These are phyloP conservation scores for Orestias chungarensis DNA, from an alignment of 2,797 vertebrate species.

Conservation along the genomic window DNA sequence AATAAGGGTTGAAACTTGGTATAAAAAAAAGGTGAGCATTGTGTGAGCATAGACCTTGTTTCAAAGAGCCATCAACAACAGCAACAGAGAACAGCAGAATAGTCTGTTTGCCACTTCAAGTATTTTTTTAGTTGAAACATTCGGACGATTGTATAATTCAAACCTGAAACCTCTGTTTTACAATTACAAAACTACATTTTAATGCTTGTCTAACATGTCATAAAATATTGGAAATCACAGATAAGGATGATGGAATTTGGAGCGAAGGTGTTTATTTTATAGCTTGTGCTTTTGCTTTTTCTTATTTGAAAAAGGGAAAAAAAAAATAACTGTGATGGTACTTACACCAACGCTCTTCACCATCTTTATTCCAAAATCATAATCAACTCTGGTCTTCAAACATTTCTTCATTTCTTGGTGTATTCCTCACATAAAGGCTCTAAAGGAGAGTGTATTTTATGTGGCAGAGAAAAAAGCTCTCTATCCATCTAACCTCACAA, in stretches of 20 bases:
- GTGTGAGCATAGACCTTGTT: no score
- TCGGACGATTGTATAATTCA: background rate
- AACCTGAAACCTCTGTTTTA: no score
- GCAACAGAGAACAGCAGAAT: background rate
- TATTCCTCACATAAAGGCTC: conserved; percentile 9
- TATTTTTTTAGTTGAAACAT: background rate
- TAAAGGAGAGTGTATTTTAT: conserved; percentile 18
- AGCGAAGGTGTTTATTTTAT: background rate
- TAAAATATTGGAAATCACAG: background rate
- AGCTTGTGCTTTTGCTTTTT: background rate
- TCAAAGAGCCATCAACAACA: background rate
- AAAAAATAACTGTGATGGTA: background rate
- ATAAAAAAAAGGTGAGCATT: no score
- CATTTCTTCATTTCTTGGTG: background rate
- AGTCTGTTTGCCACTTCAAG: background rate
- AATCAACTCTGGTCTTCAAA: conserved; percentile 16
- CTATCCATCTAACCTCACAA: conserved; percentile 24
- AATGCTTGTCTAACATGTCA: background rate
- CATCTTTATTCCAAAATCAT: conserved; percentile 13
- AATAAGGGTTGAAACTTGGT: no score
- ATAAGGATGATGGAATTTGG: background rate
- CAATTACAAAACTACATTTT: background rate
- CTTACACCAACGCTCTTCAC: conserved; percentile 2
- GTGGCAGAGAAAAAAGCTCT: conserved; percentile 45
- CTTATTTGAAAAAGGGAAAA: background rate